phyloP scores from a whole-genome alignment of 2,888 invertebrate species.

The Phyto melanocephala region DNA sequence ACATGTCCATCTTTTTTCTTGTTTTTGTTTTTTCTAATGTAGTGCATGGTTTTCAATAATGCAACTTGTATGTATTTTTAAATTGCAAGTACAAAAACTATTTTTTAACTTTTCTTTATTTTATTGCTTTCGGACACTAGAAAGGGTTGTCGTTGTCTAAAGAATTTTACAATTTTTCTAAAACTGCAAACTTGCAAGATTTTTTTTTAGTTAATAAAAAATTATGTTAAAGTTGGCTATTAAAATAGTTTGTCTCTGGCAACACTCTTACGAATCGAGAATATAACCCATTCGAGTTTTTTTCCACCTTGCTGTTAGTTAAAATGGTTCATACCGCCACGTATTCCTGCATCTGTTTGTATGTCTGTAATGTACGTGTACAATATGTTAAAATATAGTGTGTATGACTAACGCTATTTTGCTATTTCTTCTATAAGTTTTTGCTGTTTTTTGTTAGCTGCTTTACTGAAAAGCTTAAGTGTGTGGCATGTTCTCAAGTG shows the following conservation, averaged over 20 bases:
- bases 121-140: conserved; percentile 16
- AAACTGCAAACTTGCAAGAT: too few relatives aligned
- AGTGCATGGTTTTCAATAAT: conserved; percentile 54
- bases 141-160: too few relatives aligned
- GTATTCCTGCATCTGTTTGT: background rate
- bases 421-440: background rate
- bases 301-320: too few relatives aligned
- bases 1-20: conserved; percentile 18
- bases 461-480: conserved; percentile 51
- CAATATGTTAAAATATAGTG: conserved; percentile 40
- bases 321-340: background rate
- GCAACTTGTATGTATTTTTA: conserved; percentile 50
- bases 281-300: too few relatives aligned
- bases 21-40: conserved; percentile 21
- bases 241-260: too few relatives aligned
- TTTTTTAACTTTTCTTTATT: background rate
- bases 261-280: too few relatives aligned
- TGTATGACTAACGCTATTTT: conserved; percentile 34
- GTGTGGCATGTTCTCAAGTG: conserved; percentile 58
- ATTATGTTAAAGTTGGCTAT: too few relatives aligned
- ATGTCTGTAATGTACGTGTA: background rate
- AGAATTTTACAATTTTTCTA: too few relatives aligned
- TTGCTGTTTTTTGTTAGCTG: conserved; percentile 4
- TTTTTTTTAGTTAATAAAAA: too few relatives aligned
- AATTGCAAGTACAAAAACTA: conserved; percentile 40